A percentile compares a stretch with the other conserved stretches of the same genome.
Evolutionary conservation across 1,140 invertebrate species (phyloP).

Genomic region (Papilio dardanus): DNA sequence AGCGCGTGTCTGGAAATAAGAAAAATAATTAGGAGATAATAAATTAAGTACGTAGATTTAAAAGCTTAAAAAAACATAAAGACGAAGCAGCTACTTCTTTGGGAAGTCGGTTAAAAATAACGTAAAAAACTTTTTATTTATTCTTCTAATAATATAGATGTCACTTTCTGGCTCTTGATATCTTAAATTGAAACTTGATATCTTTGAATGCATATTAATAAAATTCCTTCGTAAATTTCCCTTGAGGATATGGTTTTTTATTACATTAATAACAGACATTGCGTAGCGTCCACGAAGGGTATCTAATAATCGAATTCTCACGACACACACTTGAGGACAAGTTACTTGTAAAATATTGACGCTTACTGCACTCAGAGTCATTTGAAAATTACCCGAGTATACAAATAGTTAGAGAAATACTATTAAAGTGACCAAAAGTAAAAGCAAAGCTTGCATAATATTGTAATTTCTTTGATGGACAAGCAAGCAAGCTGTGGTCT

Average conservation of each 20-base stretch:
- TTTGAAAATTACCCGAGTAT: too few species aligned
- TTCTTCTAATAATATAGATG: too few species aligned
- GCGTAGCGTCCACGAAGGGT: neutral
- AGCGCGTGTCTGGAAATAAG: constrained; percentile 65
- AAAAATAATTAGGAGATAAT: neutral
- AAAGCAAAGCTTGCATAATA: too few species aligned
- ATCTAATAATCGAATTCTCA: constrained; percentile 8
- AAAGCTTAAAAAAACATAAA: too few species aligned
- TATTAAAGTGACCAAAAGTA: neutral
- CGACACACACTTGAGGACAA: neutral
- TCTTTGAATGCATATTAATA: constrained; percentile 41
- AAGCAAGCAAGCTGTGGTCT: too few species aligned
- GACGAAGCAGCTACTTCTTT: too few species aligned
- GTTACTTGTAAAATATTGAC: neutral
- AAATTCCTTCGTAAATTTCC: constrained; percentile 41
- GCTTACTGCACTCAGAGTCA: too few species aligned
- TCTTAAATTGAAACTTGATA: neutral
- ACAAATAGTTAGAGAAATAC: neutral
- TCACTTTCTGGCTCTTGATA: neutral
- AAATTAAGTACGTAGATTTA: neutral
- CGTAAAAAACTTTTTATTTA: too few species aligned
- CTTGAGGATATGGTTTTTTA: constrained; percentile 40
- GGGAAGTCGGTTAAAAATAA: too few species aligned
- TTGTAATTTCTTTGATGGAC: too few species aligned
- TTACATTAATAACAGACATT: constrained; percentile 40